These are phyloP conservation scores for Stigmatopora nigra DNA, from an alignment of 2,113 vertebrate species.

Conservation along the genomic window DNA sequence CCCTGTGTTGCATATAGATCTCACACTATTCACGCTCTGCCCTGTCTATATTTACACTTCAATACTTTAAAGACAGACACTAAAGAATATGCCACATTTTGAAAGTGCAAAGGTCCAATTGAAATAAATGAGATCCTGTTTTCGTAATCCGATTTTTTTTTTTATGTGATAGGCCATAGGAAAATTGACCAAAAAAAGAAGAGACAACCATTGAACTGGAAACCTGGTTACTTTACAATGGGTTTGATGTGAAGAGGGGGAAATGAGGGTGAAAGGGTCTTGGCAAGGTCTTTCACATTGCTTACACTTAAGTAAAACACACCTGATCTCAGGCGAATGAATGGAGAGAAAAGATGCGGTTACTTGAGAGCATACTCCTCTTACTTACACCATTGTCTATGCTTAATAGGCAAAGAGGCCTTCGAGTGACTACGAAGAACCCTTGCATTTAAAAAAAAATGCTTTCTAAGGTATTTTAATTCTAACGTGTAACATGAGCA, in stretches of 20 bases:
- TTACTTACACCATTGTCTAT: not conserved
- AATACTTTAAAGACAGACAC: slow-evolving; percentile 2
- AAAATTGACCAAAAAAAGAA: slow-evolving; percentile 20
- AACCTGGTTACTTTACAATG: slow-evolving; percentile 23
- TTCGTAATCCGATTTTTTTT: slow-evolving; percentile 37
- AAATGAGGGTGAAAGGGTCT: slow-evolving; percentile 10
- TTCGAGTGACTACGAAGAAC: slow-evolving; percentile 31
- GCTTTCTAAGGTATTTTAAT: slow-evolving; percentile 35
- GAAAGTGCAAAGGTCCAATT: slow-evolving; percentile 41
- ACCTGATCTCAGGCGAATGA: slow-evolving; percentile 50
- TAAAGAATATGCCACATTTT: slow-evolving; percentile 4
- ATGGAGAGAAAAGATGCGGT: slow-evolving; percentile 19
- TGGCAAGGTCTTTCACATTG: slow-evolving; percentile 27
- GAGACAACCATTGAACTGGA: slow-evolving; percentile 24
- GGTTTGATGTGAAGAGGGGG: slow-evolving; percentile 1
- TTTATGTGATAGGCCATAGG: slow-evolving; percentile 20
- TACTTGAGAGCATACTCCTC: slow-evolving; percentile 14
- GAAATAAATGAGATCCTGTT: slow-evolving; percentile 43
- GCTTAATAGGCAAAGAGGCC: slow-evolving; percentile 7
- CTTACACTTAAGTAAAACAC: slow-evolving; percentile 39
- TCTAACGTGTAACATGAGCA: slow-evolving; percentile 20
- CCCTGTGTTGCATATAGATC: not conserved
- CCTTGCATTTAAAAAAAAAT: slow-evolving; percentile 44
- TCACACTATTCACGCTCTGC: not conserved
- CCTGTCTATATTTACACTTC: not conserved